These are phyloP conservation scores for Antennarius striatus DNA, from an alignment of 2,113 vertebrate genomes.

Conservation along the genomic window DNA sequence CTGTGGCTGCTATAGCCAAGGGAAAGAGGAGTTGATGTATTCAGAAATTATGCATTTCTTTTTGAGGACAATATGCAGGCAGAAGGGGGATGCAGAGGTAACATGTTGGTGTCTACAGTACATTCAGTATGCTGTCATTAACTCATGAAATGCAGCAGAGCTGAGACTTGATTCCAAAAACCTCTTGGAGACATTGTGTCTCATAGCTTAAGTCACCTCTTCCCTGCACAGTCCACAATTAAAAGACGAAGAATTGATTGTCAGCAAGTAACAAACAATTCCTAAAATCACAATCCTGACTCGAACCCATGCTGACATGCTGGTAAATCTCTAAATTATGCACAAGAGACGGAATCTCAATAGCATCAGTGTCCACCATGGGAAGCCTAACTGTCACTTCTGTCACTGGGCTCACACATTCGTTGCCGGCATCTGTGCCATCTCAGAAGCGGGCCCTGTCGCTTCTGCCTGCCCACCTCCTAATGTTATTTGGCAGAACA, in stretches of 20 bases:
- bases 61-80: slow-evolving; percentile 26
- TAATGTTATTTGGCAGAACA: slow-evolving; percentile 76
- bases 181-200: slow-evolving; percentile 12
- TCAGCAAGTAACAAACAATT: slow-evolving; percentile 22
- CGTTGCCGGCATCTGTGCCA: slow-evolving; percentile 59
- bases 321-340: slow-evolving; percentile 42
- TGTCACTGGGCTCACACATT: slow-evolving; percentile 54
- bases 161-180: slow-evolving; percentile 21
- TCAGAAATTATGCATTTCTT: slow-evolving; percentile 44
- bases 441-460: slow-evolving; percentile 65
- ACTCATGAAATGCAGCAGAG: slow-evolving; percentile 28
- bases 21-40: slow-evolving; percentile 55
- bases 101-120: slow-evolving; percentile 15
- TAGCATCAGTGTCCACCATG: slow-evolving; percentile 54
- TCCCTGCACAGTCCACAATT: not conserved
- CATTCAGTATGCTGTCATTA: slow-evolving; percentile 37
- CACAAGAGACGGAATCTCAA: slow-evolving; percentile 45
- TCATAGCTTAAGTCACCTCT: slow-evolving; percentile 34
- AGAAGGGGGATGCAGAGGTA: slow-evolving; percentile 30
- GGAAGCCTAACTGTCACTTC: slow-evolving; percentile 52
- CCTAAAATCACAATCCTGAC: slow-evolving; percentile 25
- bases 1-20: slow-evolving; percentile 45
- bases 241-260: slow-evolving; percentile 31
- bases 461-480: slow-evolving; percentile 70
- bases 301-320: slow-evolving; percentile 42